Conservation (phyloP, 2,113 vertebrate species). For the Phalacrocorax aristotelis region DNA sequence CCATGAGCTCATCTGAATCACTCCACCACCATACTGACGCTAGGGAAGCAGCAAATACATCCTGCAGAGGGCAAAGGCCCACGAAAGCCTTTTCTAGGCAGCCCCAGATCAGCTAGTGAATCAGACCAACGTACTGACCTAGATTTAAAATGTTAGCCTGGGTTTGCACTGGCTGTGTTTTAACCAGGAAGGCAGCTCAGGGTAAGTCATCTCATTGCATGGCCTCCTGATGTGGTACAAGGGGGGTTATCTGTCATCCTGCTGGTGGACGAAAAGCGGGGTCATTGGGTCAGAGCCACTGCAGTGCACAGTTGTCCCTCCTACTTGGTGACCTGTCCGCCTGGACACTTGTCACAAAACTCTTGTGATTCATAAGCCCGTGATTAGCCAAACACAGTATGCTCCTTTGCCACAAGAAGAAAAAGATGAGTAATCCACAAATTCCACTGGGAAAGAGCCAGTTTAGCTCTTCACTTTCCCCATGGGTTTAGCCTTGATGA, state of each 20-base stretch:
- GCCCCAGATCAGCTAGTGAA: background rate
- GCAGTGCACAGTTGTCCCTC: background rate
- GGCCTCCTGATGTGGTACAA: background rate
- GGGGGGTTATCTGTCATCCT: background rate
- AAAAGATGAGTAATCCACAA: background rate
- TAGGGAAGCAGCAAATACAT: background rate
- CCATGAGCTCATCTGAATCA: background rate
- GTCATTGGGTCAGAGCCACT: background rate
- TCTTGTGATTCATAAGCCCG: background rate
- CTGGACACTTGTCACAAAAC: background rate
- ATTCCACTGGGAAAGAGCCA: background rate
- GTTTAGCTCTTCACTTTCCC: background rate
- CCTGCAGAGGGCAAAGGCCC: background rate
- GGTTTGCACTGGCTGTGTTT: background rate
- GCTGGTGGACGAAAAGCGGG: background rate
- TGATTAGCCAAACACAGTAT: background rate
- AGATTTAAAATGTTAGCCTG: background rate
- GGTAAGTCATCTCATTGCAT: accelerated
- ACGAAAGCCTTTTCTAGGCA: background rate
- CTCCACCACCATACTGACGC: accelerated
- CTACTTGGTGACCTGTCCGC: background rate
- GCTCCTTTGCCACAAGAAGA: background rate
- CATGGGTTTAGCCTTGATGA: background rate
- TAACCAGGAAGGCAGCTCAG: background rate
- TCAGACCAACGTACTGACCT: background rate